These are phyloP conservation scores for pig (Sus scrofa) DNA, from an alignment of 2,113 vertebrate species.

Conservation along the genomic window T2T-Sscrofa CM000813.6:132537001-132537500, in stretches of 20 bases:
- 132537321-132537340: background rate
- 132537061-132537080: background rate
- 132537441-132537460: slow-evolving; percentile 4
- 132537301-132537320: background rate
- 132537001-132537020: background rate
- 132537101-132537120: background rate
- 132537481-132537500: background rate
- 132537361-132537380: background rate
- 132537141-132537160: background rate
- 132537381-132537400: background rate
- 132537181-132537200: background rate
- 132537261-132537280: background rate
- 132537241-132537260: background rate
- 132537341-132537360: background rate
- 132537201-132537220: background rate
- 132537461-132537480: background rate
- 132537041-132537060: background rate
- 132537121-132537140: background rate
- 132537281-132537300: background rate
- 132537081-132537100: background rate
- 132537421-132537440: background rate
- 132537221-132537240: background rate
- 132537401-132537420: background rate
- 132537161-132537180: background rate
- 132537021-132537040: background rate